A percentile compares a stretch with the other conserved stretches of the same genome.
Conservation (phyloP, 64 coral and sea anemone genomes). For the Anthopleura sola region DNA sequence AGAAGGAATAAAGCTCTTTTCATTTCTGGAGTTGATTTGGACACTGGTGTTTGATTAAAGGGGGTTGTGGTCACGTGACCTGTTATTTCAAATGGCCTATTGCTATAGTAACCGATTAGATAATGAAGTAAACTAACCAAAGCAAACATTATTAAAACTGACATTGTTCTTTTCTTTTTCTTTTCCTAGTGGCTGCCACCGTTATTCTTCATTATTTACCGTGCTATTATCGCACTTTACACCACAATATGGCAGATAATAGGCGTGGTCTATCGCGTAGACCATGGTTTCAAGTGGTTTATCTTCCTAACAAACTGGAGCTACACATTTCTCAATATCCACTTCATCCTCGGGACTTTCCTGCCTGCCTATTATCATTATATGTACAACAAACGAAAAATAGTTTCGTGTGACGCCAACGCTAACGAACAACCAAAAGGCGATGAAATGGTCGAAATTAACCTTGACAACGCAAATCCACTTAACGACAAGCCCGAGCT, state of each 20-base stretch:
- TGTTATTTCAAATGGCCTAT: too few species aligned
- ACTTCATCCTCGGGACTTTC: constrained; percentile 42
- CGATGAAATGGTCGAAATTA: not conserved
- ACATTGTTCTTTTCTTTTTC: not conserved
- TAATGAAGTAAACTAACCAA: too few species aligned
- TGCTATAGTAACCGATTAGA: too few species aligned
- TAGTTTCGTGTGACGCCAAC: not conserved
- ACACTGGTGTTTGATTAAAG: too few species aligned
- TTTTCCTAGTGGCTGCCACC: constrained; percentile 48
- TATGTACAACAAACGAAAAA: not conserved
- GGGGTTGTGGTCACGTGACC: too few species aligned
- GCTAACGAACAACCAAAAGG: constrained; percentile 3
- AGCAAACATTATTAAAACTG: not conserved
- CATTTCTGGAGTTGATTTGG: too few species aligned
- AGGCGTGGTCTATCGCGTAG: constrained; percentile 24
- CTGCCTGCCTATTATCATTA: constrained; percentile 42
- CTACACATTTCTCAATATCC: constrained; percentile 69
- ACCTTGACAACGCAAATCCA: not conserved
- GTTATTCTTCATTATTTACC: constrained; percentile 48
- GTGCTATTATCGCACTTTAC: constrained; percentile 53
- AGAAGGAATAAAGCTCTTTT: too few species aligned
- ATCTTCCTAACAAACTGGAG: constrained; percentile 86
- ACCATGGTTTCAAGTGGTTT: constrained; percentile 49
- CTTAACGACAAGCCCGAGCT: not conserved
- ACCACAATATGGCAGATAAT: constrained; percentile 49